A percentile compares a stretch with the other conserved stretches of the same genome.
phyloP scores from a whole-genome alignment of 2,113 vertebrate genomes.

The Oryzias javanicus region DNA sequence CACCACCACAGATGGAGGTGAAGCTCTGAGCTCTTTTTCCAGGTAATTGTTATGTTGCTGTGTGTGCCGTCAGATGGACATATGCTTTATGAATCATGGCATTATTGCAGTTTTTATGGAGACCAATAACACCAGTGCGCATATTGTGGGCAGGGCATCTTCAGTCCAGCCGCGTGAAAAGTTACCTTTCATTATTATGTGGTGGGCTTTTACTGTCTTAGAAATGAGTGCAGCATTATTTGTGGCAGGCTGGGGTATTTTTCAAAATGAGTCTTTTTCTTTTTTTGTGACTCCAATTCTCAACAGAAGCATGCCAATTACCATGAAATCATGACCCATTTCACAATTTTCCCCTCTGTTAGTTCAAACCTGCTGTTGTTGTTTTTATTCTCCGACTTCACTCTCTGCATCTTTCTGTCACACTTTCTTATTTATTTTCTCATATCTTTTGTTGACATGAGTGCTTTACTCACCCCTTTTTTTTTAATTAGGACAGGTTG shows the following conservation, averaged over 20 bases:
- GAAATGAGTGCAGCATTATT: neutral
- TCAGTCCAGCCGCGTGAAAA: neutral
- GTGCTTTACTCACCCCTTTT: constrained; percentile 41
- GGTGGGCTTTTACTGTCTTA: constrained; percentile 3
- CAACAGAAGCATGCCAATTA: constrained; percentile 24
- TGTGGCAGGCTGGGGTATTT: neutral
- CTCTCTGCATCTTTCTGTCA: constrained; percentile 18
- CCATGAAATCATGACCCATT: constrained; percentile 1
- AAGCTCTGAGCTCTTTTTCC: constrained; percentile 5
- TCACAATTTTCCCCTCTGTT: neutral
- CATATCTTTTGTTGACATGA: constrained; percentile 32
- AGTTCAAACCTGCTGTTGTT: neutral
- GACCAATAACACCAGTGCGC: constrained; percentile 4
- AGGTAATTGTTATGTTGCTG: constrained; percentile 29
- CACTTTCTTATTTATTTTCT: constrained; percentile 30
- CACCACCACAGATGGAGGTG: neutral
- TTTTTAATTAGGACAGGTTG: constrained; percentile 43
- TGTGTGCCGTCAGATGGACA: constrained; percentile 11
- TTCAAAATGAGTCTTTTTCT: too few relatives aligned
- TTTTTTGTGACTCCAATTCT: neutral
- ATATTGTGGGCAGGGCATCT: constrained; percentile 4
- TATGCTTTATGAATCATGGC: constrained; percentile 14
- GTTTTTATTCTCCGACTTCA: constrained; percentile 12
- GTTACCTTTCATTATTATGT: constrained; percentile 13
- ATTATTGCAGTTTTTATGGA: constrained; percentile 29